Evolutionary conservation across 2,113 vertebrate genomes (phyloP).

Genomic region (Grus americana): DNA sequence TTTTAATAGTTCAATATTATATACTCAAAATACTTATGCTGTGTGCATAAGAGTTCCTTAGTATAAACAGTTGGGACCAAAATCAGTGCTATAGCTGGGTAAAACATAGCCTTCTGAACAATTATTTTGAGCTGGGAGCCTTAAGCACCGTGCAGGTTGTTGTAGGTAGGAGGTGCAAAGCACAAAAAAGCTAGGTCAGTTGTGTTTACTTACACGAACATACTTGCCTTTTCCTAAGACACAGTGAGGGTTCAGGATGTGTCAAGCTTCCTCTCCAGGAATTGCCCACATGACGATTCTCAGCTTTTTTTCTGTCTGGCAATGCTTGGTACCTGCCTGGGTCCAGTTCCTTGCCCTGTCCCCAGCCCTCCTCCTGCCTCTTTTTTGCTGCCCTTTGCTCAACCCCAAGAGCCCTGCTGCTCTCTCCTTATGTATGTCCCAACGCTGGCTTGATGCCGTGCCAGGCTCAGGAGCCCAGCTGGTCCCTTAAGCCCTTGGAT

Average conservation of each 20-base stretch:
- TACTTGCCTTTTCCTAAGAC: background rate
- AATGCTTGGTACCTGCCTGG: rapidly evolving
- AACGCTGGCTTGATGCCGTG: background rate
- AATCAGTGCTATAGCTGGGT: background rate
- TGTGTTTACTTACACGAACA: background rate
- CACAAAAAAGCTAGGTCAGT: background rate
- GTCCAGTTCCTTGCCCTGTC: background rate
- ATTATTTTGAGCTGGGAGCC: background rate
- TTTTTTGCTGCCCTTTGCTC: background rate
- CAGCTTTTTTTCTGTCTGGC: background rate
- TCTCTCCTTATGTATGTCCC: background rate
- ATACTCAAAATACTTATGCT: background rate
- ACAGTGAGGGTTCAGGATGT: background rate
- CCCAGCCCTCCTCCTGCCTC: background rate
- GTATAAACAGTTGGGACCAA: background rate
- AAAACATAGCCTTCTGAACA: background rate
- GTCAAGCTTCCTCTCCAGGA: background rate
- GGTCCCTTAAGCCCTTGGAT: background rate
- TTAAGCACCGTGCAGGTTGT: background rate
- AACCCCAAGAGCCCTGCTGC: background rate
- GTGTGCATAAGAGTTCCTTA: background rate
- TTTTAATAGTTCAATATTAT: background rate
- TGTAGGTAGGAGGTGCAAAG: background rate
- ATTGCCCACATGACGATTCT: rapidly evolving
- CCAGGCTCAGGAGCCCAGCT: background rate